Percentiles rank a stretch among this genome's conserved stretches.
Evolutionary conservation across 1,140 invertebrate genomes (phyloP).

Genomic region (Drosophila orena): DNA sequence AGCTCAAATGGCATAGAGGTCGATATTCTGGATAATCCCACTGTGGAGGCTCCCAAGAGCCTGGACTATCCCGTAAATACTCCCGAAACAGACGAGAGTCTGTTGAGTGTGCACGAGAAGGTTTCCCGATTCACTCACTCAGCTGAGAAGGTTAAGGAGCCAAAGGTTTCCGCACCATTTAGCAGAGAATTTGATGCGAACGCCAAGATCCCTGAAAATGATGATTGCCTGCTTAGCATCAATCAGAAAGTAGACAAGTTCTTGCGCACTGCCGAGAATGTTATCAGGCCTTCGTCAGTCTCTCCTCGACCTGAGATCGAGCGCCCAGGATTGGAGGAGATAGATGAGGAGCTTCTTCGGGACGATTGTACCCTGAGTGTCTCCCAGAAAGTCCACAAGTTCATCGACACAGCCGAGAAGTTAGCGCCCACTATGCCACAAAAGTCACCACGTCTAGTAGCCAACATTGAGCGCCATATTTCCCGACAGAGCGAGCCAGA

Average conservation of each 20-base stretch:
- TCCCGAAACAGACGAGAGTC: constrained; percentile 84
- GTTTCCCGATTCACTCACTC: constrained; percentile 87
- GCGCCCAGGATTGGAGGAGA: constrained; percentile 85
- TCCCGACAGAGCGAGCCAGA: constrained; percentile 72
- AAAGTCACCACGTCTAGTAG: constrained; percentile 82
- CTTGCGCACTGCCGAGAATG: constrained; percentile 87
- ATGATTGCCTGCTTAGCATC: constrained; percentile 88
- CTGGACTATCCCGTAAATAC: constrained; percentile 55
- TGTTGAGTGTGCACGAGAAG: constrained; percentile 88
- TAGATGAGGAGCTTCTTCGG: constrained; percentile 86
- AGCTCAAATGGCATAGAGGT: constrained; percentile 62
- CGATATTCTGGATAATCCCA: constrained; percentile 72
- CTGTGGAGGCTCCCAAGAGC: constrained; percentile 72
- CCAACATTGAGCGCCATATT: constrained; percentile 85
- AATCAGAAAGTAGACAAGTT: constrained; percentile 89
- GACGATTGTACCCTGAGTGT: constrained; percentile 87
- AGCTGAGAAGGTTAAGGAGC: constrained; percentile 81
- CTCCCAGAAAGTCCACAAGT: constrained; percentile 88
- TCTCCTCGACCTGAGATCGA: constrained; percentile 84
- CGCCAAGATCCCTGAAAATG: constrained; percentile 86
- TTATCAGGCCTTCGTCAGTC: constrained; percentile 84
- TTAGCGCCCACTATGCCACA: constrained; percentile 78
- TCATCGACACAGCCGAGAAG: constrained; percentile 87
- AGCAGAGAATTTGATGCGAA: constrained; percentile 65
- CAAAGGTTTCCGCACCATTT: constrained; percentile 72